Evolutionary conservation across 2,888 invertebrate genomes (phyloP), one percentile per base, ranked within the genome.

Genomic region (Sarcophaga subvicina): DNA sequence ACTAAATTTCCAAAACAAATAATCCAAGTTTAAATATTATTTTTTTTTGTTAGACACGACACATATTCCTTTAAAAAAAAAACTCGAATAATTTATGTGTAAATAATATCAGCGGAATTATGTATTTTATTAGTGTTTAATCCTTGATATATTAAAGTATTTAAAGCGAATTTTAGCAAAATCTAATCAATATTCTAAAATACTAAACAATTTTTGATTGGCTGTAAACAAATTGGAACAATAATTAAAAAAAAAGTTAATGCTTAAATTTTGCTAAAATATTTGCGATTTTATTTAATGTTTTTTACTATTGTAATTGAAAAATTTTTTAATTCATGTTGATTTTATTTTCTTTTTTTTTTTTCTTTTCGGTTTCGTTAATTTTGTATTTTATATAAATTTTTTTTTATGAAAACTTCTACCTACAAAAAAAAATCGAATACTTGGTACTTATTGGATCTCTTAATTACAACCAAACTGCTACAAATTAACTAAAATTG

Each of bases 381-480:
- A 14, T 79, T 64, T 82, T 73, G 49, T 54, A 66, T 77, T 80
- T 80, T 80, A 71, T 67, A 71, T 70, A 86, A 76, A 73, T 84
- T 77, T 77, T 89, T 88, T 86, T 88, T 77, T 83, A 75, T 77
- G 80, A 89, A 89, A 88, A 82, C 62, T 67, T 86, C 78, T 80
- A 69, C 69, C 62, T 70, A 71, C 70, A 79, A 79, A 82, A 62
- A 67, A 37, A 37, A 37, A 37, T 0, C 37, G 37, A 37, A 80
- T 80, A 86, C 83, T 86, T 82, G 86, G 86, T 86, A 79, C 66
- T 69, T 62, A 79, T 82, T 79, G 82, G 82, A 86, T 75, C 78
- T 80, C 86, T 78, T 77, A 80, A 79, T 67, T 75, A 71, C 78
- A 79, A 76, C 79, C 22, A 71, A 75, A 78, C 59, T 81, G 75